phyloP scores from a whole-genome alignment of 92 coral and sea anemone species.

The Paramuricea clavata region DNA sequence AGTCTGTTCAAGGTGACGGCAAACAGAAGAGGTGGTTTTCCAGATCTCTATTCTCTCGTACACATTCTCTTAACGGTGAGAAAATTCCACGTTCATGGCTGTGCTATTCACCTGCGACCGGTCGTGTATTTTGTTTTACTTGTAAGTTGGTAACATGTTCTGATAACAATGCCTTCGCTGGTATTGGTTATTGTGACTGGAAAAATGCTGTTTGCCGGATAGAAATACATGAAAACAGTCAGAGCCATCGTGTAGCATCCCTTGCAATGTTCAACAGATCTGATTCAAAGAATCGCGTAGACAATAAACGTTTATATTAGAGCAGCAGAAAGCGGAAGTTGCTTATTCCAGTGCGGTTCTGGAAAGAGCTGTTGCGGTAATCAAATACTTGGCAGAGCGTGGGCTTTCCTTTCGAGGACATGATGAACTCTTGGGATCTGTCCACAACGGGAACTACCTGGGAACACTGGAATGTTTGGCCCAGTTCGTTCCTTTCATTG shows the following conservation, averaged over 20 bases:
- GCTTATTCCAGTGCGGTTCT: too few relatives aligned
- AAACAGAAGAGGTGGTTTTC: constrained; percentile 58
- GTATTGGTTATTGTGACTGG: too few relatives aligned
- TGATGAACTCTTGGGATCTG: too few relatives aligned
- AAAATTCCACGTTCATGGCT: constrained; percentile 40
- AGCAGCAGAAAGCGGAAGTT: too few relatives aligned
- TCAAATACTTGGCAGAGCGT: too few relatives aligned
- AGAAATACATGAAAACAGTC: constrained; percentile 30
- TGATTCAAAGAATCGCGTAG: too few relatives aligned
- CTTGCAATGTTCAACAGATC: constrained; percentile 23
- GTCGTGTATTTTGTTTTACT: constrained; percentile 38
- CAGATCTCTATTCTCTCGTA: constrained; percentile 35
- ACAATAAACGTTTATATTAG: constrained; percentile 9
- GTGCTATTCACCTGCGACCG: constrained; percentile 17
- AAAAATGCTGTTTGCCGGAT: constrained; percentile 38
- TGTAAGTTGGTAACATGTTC: too few relatives aligned
- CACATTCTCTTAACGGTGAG: constrained; percentile 37
- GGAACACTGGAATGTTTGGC: too few relatives aligned
- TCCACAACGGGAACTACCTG: too few relatives aligned
- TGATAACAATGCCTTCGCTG: constrained; percentile 35
- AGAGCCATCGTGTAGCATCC: constrained; percentile 28
- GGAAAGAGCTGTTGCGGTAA: too few relatives aligned
- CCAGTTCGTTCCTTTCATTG: too few relatives aligned
- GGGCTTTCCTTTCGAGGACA: too few relatives aligned
- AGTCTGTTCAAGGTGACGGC: constrained; percentile 54